phyloP scores from a whole-genome alignment of 2,113 vertebrate genomes.

The Otocyon megalotis region DNA sequence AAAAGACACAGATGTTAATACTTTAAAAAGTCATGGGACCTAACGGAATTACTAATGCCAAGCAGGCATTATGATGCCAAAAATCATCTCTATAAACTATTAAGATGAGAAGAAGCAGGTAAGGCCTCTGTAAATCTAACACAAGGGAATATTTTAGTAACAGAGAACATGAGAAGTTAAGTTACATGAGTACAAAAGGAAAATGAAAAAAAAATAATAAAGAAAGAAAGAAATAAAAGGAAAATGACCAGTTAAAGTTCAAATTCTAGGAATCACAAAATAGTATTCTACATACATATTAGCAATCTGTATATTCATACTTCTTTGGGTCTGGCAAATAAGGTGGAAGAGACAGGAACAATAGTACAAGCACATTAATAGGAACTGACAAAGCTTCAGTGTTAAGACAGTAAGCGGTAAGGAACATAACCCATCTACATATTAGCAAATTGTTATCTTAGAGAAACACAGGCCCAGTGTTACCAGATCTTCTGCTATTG shows the following conservation, averaged over 20 bases:
- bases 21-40: not conserved
- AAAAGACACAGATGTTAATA: not conserved
- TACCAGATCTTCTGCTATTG: not conserved
- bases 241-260: conserved; percentile 6
- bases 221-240: no score
- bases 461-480: not conserved
- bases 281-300: not conserved
- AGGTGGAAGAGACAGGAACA: not conserved
- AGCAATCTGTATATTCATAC: not conserved
- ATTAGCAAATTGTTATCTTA: not conserved
- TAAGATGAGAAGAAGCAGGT: not conserved
- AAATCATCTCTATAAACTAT: conserved; percentile 20
- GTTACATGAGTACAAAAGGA: not conserved
- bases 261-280: not conserved
- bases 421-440: not conserved
- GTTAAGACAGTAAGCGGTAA: not conserved
- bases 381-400: not conserved
- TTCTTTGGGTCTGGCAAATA: conserved; percentile 3
- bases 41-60: not conserved
- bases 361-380: not conserved
- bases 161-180: not conserved
- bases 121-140: not conserved
- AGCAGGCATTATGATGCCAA: not conserved
- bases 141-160: not conserved
- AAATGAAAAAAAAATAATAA: conserved; percentile 59